A percentile compares a stretch with the other conserved stretches of the same genome.
Conservation (phyloP, 2,797 vertebrate species). For the Oceanodroma leucorhoa region DNA sequence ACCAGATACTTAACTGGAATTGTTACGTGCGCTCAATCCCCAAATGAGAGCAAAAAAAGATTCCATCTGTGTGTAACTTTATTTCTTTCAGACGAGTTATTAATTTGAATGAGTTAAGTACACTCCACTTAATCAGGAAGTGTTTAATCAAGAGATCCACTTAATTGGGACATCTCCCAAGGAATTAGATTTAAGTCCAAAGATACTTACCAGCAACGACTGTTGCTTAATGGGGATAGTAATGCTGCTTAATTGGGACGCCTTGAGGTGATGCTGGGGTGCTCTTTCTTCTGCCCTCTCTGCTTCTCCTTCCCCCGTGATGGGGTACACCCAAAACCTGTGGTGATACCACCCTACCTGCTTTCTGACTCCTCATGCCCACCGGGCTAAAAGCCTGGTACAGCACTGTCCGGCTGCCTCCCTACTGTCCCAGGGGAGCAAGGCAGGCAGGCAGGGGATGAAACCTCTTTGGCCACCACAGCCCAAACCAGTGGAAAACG, state of each 20-base stretch:
- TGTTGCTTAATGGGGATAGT: conserved; percentile 62
- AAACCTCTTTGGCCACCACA: background rate
- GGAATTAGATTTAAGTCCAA: conserved; percentile 74
- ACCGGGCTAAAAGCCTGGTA: background rate
- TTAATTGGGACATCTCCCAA: conserved; percentile 76
- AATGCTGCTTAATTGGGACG: conserved; percentile 59
- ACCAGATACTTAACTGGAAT: conserved; percentile 64
- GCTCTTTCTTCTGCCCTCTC: background rate
- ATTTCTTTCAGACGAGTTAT: conserved; percentile 77
- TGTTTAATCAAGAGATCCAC: conserved; percentile 76
- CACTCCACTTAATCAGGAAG: conserved; percentile 75
- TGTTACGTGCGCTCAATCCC: conserved; percentile 60
- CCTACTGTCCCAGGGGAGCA: background rate
- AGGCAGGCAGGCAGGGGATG: background rate
- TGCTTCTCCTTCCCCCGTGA: background rate
- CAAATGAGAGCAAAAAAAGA: conserved; percentile 60
- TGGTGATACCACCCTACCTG: background rate
- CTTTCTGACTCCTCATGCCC: background rate
- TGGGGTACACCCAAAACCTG: background rate
- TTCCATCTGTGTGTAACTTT: conserved; percentile 72
- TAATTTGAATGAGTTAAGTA: conserved; percentile 76
- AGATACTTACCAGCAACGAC: conserved; percentile 66
- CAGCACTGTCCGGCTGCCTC: fast-evolving
- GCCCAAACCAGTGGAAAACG: background rate
- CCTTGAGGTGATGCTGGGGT: conserved; percentile 46